Evolutionary conservation across 2,113 vertebrate genomes (phyloP), one percentile per base, ranked within the genome.

Genomic region (Antidorcas marsupialis): DNA sequence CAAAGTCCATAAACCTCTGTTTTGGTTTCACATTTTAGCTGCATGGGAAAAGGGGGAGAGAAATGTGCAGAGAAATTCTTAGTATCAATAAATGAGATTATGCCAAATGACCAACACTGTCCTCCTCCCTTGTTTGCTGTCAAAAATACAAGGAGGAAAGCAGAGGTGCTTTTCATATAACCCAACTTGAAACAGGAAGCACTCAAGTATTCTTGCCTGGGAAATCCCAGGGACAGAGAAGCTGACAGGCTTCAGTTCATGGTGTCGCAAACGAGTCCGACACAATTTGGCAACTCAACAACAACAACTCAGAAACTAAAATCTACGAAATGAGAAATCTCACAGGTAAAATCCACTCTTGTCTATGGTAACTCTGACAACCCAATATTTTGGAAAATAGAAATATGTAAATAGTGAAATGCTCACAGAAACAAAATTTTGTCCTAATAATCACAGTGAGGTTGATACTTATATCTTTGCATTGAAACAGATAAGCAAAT

Each of bases 1-100:
- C 87, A 47, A 97, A 97, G 96, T 97, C 97, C 97, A 96, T 55
- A 96, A 97, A 96, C 92, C 81, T 96, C 94, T 91, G 82, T 92
- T 96, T 86, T 89, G 88, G 43, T 85, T 97, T 96, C 91, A 94
- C 81, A 83, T 95, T 97, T 87, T 36, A 96, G 89, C 64, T 62
- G 67, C 79, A 94, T 19, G 39, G 60, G 96, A 94, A 89, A 55
- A 47, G 47, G 60, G 53, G 11, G 45, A 95, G 52, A 96, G 89
- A 97, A 93, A 83, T 1, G 2, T n/a, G 23, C 3, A 82, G 50
- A 96, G 25, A 96, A 96, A 92, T 89, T 67, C 53, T 92, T 85
- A 45, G 39, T 60, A 89, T 94, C 53, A 87, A 47, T 81, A 96
- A 97, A 89, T 87, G 81, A 97, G 50, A 89, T 87, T 81, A 84